Evolutionary conservation across 2,888 invertebrate species (phyloP), one percentile per base, ranked within the genome.

Genomic region (Andrena haemorrhoa): DNA sequence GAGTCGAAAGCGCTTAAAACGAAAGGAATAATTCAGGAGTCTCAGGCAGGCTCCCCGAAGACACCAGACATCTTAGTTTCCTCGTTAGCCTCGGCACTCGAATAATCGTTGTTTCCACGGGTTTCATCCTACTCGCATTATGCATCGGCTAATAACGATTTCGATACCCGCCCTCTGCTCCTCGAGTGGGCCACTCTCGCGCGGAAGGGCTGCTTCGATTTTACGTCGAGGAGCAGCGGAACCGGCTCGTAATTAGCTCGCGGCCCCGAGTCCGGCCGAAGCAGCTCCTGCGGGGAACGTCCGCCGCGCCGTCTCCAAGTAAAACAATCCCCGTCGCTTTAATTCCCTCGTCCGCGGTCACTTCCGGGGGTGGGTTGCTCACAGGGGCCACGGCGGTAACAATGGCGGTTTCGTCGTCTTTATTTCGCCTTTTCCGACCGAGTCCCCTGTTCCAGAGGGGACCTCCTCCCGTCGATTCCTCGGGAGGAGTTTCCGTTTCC

Each of bases 401-500:
- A 61, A 81, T 53, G 51, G 31, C 31, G 53, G 41, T 58, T 63
- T 63, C 80, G n/a, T 47, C 33, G 31, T 69, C 72, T 70, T 82
- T 71, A 64, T 79, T 73, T 81, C 69, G 70, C 29, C 29, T 51
- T 80, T 76, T 75, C 29, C 53, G 56, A 58, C 29, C 60, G 73
- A 70, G 60, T 71, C 74, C 56, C 10, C 64, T 71, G 51, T 82
- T 84, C 64, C 4, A 41, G 51, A 33, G 72, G 64, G 23, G 16
- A 8, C 16, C 35, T 26, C 26, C 23, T 12, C 23, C 16, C n/a
- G 73, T n/a, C 79, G 64, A 78, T 79, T 64, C 60, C 79, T 23
- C 33, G 60, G 35, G 65, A 29, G 63, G 60, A 84, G 82, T 84
- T 87, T 76, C 77, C 76, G 79, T 75, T 69, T 80, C 82, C 16